Percentiles rank a stretch among this genome's conserved stretches.
These are phyloP conservation scores for Pelochelys cantorii DNA, from an alignment of 2,797 vertebrate genomes.

Conservation along the genomic window DNA sequence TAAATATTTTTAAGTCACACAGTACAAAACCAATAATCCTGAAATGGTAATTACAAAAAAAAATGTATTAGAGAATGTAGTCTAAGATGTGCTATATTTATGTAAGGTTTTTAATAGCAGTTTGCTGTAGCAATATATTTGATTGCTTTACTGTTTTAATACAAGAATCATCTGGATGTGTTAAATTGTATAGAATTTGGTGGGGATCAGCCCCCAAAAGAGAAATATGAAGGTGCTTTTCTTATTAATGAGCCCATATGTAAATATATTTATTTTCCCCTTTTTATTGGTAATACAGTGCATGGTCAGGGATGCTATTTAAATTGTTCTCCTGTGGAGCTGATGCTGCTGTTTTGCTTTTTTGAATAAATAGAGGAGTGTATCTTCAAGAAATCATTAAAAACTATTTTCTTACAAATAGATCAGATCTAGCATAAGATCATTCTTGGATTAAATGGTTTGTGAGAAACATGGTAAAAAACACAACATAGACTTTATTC, in stretches of 20 bases:
- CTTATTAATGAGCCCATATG: not conserved
- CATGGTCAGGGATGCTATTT: not conserved
- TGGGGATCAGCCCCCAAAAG: not conserved
- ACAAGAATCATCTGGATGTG: not conserved
- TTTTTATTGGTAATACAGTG: not conserved
- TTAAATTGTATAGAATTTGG: not conserved
- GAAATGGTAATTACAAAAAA: not conserved
- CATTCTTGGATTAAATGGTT: constrained; percentile 45
- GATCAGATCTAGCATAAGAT: constrained; percentile 38
- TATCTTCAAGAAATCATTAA: constrained; percentile 52
- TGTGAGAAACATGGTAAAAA: constrained; percentile 50
- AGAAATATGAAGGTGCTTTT: not conserved
- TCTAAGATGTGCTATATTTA: not conserved
- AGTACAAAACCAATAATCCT: not conserved
- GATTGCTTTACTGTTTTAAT: not conserved
- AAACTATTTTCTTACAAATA: constrained; percentile 46
- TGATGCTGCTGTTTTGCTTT: constrained; percentile 51
- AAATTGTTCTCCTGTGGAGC: constrained; percentile 27
- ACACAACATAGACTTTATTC: constrained; percentile 45
- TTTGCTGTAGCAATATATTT: not conserved
- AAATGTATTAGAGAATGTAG: too few species aligned
- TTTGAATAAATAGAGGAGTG: constrained; percentile 19
- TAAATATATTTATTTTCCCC: constrained; percentile 20
- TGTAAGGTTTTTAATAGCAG: not conserved
- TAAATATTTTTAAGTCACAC: not conserved